Conservation (phyloP, 2,113 vertebrate species). For the human region DNA sequence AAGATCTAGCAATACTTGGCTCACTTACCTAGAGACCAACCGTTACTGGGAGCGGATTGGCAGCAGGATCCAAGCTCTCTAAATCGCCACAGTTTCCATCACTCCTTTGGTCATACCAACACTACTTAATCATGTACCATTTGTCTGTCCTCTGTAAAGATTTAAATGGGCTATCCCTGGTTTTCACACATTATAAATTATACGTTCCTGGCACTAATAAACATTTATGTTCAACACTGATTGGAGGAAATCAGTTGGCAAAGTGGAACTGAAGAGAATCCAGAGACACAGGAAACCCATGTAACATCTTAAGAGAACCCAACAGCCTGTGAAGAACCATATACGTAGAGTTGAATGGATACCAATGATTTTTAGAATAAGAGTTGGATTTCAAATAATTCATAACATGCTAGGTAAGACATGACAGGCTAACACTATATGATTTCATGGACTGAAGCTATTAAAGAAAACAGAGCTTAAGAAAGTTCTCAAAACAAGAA, state of each 20-base stretch:
- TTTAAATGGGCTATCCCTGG: neutral
- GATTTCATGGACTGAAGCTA: neutral
- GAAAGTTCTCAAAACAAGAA: slow-evolving; percentile 15
- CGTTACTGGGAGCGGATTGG: neutral
- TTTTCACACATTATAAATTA: neutral
- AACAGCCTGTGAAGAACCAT: neutral
- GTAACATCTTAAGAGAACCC: neutral
- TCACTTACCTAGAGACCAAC: neutral
- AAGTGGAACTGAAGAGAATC: neutral
- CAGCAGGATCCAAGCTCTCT: neutral
- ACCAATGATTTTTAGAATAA: slow-evolving; percentile 2
- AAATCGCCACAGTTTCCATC: neutral
- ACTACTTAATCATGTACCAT: neutral
- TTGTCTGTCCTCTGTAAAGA: neutral
- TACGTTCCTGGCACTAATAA: neutral
- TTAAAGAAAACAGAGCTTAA: slow-evolving; percentile 15
- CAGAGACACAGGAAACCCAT: neutral
- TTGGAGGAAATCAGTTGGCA: neutral
- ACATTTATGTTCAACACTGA: slow-evolving; percentile 4
- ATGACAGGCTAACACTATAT: neutral
- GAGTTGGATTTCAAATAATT: slow-evolving; percentile 3
- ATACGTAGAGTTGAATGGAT: neutral
- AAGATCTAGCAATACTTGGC: slow-evolving; percentile 3
- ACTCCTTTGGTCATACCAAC: neutral
- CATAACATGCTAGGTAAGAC: neutral